Percentiles rank a stretch among this genome's conserved stretches.
These are phyloP conservation scores for Drosophila neocordata DNA, from an alignment of 1,140 invertebrate genomes.

Conservation along the genomic window DNA sequence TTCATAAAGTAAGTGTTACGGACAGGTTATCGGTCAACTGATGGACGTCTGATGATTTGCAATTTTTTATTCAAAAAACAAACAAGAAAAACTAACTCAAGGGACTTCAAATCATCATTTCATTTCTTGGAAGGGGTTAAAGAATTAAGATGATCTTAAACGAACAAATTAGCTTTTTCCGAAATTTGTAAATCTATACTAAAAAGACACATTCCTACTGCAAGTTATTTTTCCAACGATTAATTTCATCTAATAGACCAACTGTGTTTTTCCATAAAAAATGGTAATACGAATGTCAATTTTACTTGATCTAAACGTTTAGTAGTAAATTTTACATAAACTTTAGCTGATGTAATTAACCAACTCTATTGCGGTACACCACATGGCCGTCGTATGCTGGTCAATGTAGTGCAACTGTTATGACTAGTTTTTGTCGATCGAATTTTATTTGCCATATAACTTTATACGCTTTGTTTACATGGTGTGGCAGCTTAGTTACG, in stretches of 20 bases:
- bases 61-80: background rate
- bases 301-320: slow-evolving; percentile 1
- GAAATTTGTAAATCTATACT: too few relatives aligned
- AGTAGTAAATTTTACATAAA: slow-evolving; percentile 15
- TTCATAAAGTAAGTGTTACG: background rate
- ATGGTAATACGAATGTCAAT: background rate
- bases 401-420: background rate
- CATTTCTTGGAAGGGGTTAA: too few relatives aligned
- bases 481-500: too few relatives aligned
- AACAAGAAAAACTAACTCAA: background rate
- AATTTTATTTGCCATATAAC: background rate
- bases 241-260: background rate
- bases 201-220: too few relatives aligned
- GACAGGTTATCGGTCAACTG: background rate
- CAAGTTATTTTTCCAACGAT: background rate
- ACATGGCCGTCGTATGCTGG: background rate
- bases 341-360: slow-evolving; percentile 47
- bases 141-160: too few relatives aligned
- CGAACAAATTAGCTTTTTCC: too few relatives aligned
- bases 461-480: too few relatives aligned
- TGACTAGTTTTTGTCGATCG: background rate
- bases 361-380: slow-evolving; percentile 33
- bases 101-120: too few relatives aligned
- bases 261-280: background rate
- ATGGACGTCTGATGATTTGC: background rate